Conservation (phyloP, 2,113 vertebrate genomes). For the Cynopterus brachyotis region DNA sequence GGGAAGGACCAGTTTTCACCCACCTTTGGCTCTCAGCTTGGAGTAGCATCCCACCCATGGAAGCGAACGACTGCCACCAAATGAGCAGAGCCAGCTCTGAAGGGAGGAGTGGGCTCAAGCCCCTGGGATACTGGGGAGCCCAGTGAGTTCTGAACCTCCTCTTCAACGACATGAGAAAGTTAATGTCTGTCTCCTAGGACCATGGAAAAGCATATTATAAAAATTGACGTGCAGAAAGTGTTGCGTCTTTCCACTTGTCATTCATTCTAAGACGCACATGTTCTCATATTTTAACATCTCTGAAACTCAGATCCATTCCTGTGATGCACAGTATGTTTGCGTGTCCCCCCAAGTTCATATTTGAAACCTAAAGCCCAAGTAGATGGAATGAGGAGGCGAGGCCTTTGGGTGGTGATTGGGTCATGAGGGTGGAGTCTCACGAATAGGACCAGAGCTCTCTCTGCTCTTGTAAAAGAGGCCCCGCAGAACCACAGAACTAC, state of each 20-base stretch:
- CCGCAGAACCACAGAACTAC: background rate
- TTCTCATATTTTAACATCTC: background rate
- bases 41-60: background rate
- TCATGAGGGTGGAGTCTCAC: background rate
- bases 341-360: background rate
- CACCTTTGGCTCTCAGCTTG: background rate
- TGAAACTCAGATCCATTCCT: background rate
- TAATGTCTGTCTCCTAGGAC: background rate
- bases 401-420: background rate
- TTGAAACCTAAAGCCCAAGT: background rate
- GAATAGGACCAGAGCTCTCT: background rate
- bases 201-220: no score
- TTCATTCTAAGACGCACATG: background rate
- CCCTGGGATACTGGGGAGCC: no score
- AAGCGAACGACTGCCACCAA: background rate
- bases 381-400: background rate
- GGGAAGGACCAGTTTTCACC: background rate
- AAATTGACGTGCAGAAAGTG: background rate
- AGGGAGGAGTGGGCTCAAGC: background rate
- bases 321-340: background rate
- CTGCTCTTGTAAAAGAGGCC: background rate
- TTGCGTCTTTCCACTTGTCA: background rate
- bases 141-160: background rate
- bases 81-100: background rate
- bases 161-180: background rate